Percentiles rank a stretch among this genome's conserved stretches.
These are phyloP conservation scores for Raja brachyura DNA, from an alignment of 2,113 vertebrate species.

Conservation along the genomic window DNA sequence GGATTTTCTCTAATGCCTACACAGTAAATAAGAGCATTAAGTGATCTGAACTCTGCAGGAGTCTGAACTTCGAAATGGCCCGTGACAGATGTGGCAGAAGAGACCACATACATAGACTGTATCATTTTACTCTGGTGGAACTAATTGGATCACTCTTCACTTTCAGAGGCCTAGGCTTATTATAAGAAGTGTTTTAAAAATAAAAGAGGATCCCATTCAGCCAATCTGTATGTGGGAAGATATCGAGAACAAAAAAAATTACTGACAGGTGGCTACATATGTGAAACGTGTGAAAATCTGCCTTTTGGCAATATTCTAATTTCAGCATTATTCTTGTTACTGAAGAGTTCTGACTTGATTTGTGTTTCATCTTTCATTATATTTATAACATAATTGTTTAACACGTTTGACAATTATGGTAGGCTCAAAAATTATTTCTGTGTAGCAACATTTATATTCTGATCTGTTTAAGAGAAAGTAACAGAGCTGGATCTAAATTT, in stretches of 20 bases:
- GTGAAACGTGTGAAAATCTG: constrained; percentile 43
- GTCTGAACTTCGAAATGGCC: constrained; percentile 56
- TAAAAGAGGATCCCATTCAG: constrained; percentile 57
- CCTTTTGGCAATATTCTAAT: constrained; percentile 39
- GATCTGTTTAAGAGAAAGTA: not conserved
- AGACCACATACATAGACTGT: constrained; percentile 77
- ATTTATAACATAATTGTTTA: constrained; percentile 30
- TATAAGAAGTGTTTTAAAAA: constrained; percentile 58
- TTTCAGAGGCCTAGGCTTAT: constrained; percentile 63
- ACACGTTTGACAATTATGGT: not conserved
- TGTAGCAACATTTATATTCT: not conserved
- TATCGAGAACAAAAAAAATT: constrained; percentile 55
- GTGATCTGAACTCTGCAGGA: constrained; percentile 53
- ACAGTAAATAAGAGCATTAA: constrained; percentile 48
- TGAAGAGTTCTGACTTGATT: constrained; percentile 22
- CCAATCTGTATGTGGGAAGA: constrained; percentile 40
- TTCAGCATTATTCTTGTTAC: constrained; percentile 30
- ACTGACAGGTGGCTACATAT: constrained; percentile 55
- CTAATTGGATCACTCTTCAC: constrained; percentile 78
- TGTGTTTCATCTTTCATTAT: constrained; percentile 14
- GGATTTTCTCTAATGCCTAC: constrained; percentile 52
- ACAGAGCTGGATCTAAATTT: not conserved
- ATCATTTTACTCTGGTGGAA: constrained; percentile 80
- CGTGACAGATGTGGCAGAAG: constrained; percentile 73
- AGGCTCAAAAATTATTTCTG: not conserved